Conservation (phyloP, 2,113 vertebrate genomes). For the Serilophus lunatus region DNA sequence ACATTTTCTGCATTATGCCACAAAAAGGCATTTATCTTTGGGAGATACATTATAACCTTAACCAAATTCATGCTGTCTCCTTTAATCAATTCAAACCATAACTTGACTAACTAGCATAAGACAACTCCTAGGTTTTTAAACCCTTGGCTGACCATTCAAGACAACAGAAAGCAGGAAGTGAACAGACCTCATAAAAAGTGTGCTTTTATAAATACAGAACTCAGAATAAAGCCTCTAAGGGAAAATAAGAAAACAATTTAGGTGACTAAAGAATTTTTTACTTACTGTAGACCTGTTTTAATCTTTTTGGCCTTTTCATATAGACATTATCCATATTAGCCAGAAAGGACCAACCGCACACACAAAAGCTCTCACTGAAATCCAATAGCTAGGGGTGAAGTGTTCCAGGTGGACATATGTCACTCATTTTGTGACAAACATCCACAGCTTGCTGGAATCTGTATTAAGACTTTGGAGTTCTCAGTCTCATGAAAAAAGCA, state of each 20-base stretch:
- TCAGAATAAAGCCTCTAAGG: background rate
- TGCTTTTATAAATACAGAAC: background rate
- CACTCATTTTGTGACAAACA: background rate
- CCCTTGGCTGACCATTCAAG: background rate
- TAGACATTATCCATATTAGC: background rate
- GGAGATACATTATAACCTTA: background rate
- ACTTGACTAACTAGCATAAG: background rate
- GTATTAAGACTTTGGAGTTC: background rate
- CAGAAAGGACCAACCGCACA: background rate
- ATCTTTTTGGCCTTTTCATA: background rate
- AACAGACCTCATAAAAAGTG: background rate
- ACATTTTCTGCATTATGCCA: background rate
- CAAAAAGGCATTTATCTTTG: background rate
- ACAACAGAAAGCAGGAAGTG: background rate
- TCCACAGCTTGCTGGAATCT: background rate
- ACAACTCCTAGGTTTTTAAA: background rate
- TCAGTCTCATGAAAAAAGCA: background rate
- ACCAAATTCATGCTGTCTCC: too few species aligned
- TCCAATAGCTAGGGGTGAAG: rapidly evolving
- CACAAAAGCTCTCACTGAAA: background rate
- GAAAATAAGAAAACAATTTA: background rate
- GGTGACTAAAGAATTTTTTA: background rate
- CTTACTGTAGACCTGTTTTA: background rate
- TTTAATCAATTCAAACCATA: background rate
- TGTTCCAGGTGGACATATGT: background rate